Base-by-base conservation (phyloP, 2,888 invertebrate species). In the Troides oblongomaculatus region DNA sequence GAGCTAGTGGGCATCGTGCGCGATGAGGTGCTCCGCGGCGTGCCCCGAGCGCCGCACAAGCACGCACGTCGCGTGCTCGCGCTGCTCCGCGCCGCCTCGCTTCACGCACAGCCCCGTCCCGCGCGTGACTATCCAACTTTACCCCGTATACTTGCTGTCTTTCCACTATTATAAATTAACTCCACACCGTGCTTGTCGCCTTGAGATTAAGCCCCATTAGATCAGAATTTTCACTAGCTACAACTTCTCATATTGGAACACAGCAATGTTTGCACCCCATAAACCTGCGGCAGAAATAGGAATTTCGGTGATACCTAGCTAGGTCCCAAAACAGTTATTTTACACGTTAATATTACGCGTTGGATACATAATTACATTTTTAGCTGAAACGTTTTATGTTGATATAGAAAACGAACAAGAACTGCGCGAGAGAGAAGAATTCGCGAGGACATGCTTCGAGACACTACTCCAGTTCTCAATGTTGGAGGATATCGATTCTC, bases 401-500 rank as follows among this genome's bases (percentile, higher is more conserved):
- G 6, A 30, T 80, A 14, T 85, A 94, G 96, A 96, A 80, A 96
- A 95, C 75, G 97, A 97, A 81, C 95, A 95, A 71, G 97, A 97
- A 80, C 90, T 95, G 73, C 96, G 97, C 72, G 93, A 98, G 74
- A 92, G 99, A 23, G 99, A 99, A 89, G 98, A 99, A 84, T 99
- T 99, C 89, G 99, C 99, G 61, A 97, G 98, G 82, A 97, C 97
- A 0, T 99, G 99, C 84, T 99, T 99, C 83, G 99, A 99, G 88
- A 99, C 99, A 0, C 91, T 99, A 36, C 93, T 99, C 62, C 98
- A 99, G 87, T 99, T 98, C 91, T 99, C 99, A 0, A 94, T 96
- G 82, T 91, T 97, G 7, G 97, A 97, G 77, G 96, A 96, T 72
- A 90, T 95, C 57, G 94, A 94, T 79, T 90, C 88, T 0, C 74